Evolutionary conservation across 1,140 invertebrate genomes (phyloP).

Genomic region (Fopius arisanus): DNA sequence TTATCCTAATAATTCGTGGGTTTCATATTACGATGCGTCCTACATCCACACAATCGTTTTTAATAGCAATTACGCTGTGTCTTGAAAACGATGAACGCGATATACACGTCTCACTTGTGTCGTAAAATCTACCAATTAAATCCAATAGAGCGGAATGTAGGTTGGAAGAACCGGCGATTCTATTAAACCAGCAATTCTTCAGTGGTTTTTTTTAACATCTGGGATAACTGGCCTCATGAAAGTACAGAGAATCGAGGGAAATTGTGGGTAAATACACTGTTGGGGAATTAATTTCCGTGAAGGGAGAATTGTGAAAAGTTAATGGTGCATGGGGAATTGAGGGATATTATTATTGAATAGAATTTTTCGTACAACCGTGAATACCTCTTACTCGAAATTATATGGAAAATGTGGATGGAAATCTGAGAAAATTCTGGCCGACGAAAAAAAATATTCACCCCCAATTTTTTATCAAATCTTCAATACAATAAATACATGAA

Average conservation of each 20-base stretch:
- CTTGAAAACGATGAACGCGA: conserved; percentile 28
- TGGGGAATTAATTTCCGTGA: not conserved
- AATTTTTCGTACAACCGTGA: not conserved
- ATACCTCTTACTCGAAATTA: too few species aligned
- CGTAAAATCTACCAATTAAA: conserved; percentile 32
- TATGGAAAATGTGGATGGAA: too few species aligned
- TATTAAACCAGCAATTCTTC: conserved; percentile 16
- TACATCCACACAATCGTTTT: conserved; percentile 28
- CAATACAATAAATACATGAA: too few species aligned
- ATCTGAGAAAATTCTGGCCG: too few species aligned
- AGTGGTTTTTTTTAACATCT: not conserved
- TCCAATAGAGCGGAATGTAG: conserved; percentile 30
- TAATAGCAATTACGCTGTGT: conserved; percentile 33
- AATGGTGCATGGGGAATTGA: not conserved
- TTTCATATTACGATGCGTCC: conserved; percentile 31
- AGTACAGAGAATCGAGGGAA: not conserved
- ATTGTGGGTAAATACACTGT: not conserved
- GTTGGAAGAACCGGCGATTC: conserved; percentile 20
- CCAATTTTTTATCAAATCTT: too few species aligned
- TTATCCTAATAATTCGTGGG: conserved; percentile 13
- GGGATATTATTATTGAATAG: not conserved
- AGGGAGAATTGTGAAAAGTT: not conserved
- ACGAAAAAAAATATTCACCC: too few species aligned
- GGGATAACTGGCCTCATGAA: not conserved
- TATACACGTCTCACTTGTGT: conserved; percentile 23